Evolutionary conservation across 2,113 vertebrate species (phyloP).

Genomic region (Microcebus murinus): DNA sequence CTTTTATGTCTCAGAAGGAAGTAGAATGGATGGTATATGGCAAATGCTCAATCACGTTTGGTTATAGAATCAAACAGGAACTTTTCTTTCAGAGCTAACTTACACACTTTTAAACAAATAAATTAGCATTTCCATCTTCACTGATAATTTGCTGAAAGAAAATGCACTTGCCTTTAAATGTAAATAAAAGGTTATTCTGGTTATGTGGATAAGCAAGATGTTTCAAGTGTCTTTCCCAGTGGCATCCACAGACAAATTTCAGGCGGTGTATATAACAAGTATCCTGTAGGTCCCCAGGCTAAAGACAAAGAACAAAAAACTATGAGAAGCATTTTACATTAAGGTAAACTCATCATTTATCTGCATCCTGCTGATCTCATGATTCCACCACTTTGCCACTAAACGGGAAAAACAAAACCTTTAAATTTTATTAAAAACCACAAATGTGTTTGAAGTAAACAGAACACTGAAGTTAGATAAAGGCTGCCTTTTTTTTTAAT

Average conservation of each 20-base stretch:
- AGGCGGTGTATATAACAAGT: neutral
- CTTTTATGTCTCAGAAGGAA: neutral
- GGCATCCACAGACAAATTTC: neutral
- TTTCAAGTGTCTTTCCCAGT: neutral
- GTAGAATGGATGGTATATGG: neutral
- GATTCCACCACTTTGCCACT: neutral
- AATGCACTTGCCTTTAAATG: neutral
- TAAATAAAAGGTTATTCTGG: slow-evolving; percentile 20
- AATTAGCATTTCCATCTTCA: slow-evolving; percentile 2
- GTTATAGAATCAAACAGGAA: neutral
- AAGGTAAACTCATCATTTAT: neutral
- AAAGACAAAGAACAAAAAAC: neutral
- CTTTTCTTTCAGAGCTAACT: neutral
- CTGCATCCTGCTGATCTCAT: neutral
- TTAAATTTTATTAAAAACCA: neutral
- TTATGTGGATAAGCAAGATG: neutral
- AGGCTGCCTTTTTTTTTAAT: neutral
- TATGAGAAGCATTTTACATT: neutral
- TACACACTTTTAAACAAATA: neutral
- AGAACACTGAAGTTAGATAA: neutral
- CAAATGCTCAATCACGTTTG: neutral
- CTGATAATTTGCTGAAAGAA: neutral
- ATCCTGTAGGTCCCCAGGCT: neutral
- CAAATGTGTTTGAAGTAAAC: neutral
- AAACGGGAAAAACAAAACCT: neutral